Percentiles rank a stretch among this genome's conserved stretches.
Conservation (phyloP, 2,888 invertebrate genomes). For the Lycia hirtaria region DNA sequence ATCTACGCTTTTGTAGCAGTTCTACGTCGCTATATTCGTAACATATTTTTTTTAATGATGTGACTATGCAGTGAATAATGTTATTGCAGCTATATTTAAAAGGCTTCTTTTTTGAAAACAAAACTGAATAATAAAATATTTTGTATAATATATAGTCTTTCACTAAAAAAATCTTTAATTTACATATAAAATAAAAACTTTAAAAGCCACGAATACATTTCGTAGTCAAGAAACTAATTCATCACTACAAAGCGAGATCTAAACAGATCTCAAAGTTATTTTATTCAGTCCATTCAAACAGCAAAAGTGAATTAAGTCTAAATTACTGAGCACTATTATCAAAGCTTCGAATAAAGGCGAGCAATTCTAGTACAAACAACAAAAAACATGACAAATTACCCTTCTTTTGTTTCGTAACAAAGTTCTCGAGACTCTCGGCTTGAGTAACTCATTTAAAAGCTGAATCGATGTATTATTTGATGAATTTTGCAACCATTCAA, state of each 20-base stretch:
- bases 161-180: background rate
- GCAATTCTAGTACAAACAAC: conserved; percentile 24
- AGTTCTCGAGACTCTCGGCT: conserved; percentile 31
- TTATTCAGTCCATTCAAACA: conserved; percentile 19
- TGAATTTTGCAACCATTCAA: background rate
- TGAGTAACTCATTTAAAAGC: conserved; percentile 34
- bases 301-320: conserved; percentile 27
- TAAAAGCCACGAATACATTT: no score
- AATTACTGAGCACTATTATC: conserved; percentile 25
- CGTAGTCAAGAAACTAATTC: conserved; percentile 6
- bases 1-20: no score
- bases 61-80: no score
- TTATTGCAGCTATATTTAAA: no score
- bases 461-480: conserved; percentile 15
- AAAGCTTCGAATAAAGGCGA: conserved; percentile 17
- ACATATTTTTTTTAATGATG: no score
- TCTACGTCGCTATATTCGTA: no score
- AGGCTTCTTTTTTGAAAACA: no score
- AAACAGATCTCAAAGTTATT: conserved; percentile 9
- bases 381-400: conserved; percentile 40
- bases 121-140: no score
- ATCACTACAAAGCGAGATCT: conserved; percentile 3
- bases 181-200: background rate
- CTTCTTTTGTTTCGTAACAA: conserved; percentile 38
- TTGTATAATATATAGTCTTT: no score